Evolutionary conservation across 2,888 invertebrate species (phyloP).

Genomic region (Erebia palarica): DNA sequence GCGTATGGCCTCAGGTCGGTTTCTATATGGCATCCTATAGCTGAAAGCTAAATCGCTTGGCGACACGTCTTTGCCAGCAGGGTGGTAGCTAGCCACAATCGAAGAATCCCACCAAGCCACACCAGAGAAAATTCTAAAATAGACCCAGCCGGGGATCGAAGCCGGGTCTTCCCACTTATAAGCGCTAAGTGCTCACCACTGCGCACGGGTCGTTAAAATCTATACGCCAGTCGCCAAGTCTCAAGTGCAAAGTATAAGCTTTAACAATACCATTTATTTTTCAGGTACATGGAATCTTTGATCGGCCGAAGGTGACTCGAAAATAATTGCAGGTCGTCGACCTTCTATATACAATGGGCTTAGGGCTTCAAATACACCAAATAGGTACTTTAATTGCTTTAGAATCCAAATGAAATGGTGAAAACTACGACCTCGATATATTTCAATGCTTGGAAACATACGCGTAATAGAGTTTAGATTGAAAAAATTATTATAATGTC

Average conservation of each 20-base stretch:
- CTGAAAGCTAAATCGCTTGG: no score
- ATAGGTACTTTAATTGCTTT: background rate
- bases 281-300: conserved; percentile 28
- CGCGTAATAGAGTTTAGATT: background rate
- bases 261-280: conserved; percentile 3
- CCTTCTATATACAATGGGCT: conserved; percentile 9
- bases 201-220: no score
- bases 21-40: no score
- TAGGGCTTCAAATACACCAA: background rate
- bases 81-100: no score
- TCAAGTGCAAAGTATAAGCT: background rate
- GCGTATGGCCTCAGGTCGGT: no score
- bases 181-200: no score
- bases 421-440: background rate
- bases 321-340: conserved; percentile 10
- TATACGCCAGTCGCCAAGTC: no score
- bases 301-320: conserved; percentile 10
- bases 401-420: background rate
- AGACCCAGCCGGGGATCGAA: no score
- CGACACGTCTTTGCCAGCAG: no score
- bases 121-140: no score
- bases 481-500: background rate
- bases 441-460: background rate
- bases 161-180: no score
- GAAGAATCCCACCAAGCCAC: no score